A percentile compares a stretch with the other conserved stretches of the same genome.
Conservation (phyloP, 2,797 vertebrate genomes). For the Rousettus madagascariensis region DNA sequence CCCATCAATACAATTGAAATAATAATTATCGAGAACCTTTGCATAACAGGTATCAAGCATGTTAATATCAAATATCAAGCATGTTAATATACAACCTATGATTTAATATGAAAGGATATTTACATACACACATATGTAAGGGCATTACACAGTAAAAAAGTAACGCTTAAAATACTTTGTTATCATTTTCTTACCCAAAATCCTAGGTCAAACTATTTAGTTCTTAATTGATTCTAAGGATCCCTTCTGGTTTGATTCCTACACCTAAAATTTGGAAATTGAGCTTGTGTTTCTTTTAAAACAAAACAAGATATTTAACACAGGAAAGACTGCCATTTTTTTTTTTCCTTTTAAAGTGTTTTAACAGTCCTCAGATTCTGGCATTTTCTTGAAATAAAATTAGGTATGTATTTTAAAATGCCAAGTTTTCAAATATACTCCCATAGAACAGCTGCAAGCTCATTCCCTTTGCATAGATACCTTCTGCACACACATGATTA, state of each 20-base stretch:
- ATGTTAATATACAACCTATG: background rate
- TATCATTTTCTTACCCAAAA: background rate
- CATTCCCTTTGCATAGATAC: background rate
- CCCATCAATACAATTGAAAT: background rate
- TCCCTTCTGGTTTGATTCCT: background rate
- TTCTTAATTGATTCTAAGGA: background rate
- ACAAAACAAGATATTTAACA: slow-evolving; percentile 19
- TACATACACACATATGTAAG: no score
- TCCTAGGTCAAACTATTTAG: background rate
- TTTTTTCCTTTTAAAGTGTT: background rate
- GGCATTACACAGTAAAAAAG: background rate
- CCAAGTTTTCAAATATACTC: slow-evolving; percentile 1
- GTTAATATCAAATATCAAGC: background rate
- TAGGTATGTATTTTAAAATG: slow-evolving; percentile 52
- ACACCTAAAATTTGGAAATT: background rate
- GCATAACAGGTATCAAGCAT: background rate
- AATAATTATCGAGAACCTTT: background rate
- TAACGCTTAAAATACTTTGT: background rate
- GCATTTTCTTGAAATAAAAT: slow-evolving; percentile 54
- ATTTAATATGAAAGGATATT: background rate
- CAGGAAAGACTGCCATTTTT: background rate
- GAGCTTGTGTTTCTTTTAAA: background rate
- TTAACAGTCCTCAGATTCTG: background rate
- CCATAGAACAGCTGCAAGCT: background rate
- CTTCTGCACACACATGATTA: background rate